Conservation (phyloP, 2,797 vertebrate species). For the Xenops minutus region DNA sequence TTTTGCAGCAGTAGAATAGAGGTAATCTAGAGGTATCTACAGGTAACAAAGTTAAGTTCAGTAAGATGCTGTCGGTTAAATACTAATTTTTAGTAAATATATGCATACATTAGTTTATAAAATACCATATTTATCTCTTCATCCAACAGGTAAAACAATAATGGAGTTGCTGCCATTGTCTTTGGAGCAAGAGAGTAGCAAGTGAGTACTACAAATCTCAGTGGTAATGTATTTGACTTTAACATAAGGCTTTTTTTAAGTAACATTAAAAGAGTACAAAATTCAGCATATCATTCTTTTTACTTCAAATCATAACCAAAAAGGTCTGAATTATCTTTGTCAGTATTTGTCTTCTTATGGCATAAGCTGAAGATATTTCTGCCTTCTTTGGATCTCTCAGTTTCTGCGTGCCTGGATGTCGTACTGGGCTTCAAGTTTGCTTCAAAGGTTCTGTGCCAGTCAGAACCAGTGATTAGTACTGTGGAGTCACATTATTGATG, state of each 20-base stretch:
- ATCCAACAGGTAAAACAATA: constrained; percentile 55
- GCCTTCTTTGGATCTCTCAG: not conserved
- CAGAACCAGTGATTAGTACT: not conserved
- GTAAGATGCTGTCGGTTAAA: not conserved
- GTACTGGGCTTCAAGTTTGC: not conserved
- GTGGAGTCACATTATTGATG: not conserved
- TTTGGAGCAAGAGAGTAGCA: constrained; percentile 59
- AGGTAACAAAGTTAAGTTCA: not conserved
- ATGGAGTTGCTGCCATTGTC: constrained; percentile 78
- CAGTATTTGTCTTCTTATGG: not conserved
- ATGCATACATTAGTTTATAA: not conserved
- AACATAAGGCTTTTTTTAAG: not conserved
- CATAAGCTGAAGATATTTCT: not conserved
- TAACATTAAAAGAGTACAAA: not conserved
- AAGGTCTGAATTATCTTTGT: not conserved
- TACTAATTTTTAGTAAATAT: not conserved
- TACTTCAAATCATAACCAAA: not conserved
- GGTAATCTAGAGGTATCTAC: not conserved
- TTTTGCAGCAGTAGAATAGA: not conserved
- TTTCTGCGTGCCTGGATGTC: not conserved
- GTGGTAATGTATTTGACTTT: not conserved
- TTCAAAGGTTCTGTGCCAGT: not conserved
- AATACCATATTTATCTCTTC: constrained; percentile 46
- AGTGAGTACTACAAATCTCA: constrained; percentile 44
- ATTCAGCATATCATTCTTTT: not conserved